A percentile compares a stretch with the other conserved stretches of the same genome.
Evolutionary conservation across 2,113 vertebrate species (phyloP).

Genomic region (Bufo bufo): DNA sequence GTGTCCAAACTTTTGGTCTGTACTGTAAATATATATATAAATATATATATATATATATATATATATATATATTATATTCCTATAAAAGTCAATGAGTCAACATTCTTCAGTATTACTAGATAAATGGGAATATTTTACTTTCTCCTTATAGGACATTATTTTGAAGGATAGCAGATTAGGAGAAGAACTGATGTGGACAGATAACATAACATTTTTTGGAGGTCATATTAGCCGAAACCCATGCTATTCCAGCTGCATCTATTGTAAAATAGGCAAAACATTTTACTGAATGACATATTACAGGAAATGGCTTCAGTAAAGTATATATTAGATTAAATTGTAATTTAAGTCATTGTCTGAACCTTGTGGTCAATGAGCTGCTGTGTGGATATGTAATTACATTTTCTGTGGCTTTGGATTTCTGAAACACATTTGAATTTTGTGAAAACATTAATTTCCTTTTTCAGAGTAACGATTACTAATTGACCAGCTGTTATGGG

Average conservation of each 20-base stretch:
- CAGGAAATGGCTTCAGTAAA: constrained; percentile 19
- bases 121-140: neutral
- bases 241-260: neutral
- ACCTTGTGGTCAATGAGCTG: constrained; percentile 8
- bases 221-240: neutral
- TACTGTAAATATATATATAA: too few species aligned
- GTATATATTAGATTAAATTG: constrained; percentile 19
- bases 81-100: neutral
- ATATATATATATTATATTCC: too few species aligned
- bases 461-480: constrained; percentile 34
- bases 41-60: too few species aligned
- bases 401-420: constrained; percentile 37
- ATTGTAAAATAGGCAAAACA: neutral
- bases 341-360: constrained; percentile 26
- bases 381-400: constrained; percentile 21
- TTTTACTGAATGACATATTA: neutral
- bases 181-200: neutral
- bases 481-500: constrained; percentile 42
- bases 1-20: too few species aligned
- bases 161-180: too few species aligned
- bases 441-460: constrained; percentile 41
- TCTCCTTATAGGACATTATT: neutral
- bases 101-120: neutral
- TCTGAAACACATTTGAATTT: constrained; percentile 35
- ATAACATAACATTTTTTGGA: neutral